phyloP scores from a whole-genome alignment of 2,113 vertebrate species.

The Panurus biarmicus region DNA sequence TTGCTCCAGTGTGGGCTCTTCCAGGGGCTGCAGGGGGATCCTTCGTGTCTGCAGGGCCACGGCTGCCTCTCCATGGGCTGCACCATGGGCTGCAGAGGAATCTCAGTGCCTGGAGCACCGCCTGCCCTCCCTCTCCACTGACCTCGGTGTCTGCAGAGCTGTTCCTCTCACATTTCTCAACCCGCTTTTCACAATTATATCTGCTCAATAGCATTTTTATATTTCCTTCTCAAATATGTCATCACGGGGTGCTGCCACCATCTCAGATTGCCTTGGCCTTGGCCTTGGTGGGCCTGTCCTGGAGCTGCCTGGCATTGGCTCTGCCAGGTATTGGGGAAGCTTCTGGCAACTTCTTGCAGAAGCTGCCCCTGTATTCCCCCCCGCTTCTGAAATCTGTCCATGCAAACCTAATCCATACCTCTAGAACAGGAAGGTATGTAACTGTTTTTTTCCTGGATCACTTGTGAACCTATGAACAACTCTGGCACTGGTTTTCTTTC shows the following conservation, averaged over 20 bases:
- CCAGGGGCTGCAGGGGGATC: not conserved
- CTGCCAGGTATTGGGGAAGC: not conserved
- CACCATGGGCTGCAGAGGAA: not conserved
- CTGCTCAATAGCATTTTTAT: not conserved
- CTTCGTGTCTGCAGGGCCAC: too few relatives aligned
- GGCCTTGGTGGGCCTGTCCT: not conserved
- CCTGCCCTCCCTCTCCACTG: not conserved
- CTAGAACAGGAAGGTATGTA: not conserved
- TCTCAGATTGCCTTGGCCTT: not conserved
- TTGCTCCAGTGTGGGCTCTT: not conserved
- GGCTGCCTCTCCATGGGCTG: not conserved
- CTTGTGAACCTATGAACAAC: not conserved
- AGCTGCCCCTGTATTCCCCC: not conserved
- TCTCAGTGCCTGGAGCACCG: not conserved
- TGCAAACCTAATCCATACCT: not conserved
- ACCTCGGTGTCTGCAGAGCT: not conserved
- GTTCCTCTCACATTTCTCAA: not conserved
- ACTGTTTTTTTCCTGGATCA: not conserved
- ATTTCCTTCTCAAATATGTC: not conserved
- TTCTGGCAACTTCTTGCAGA: not conserved
- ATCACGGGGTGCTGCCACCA: not conserved
- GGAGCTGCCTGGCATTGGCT: not conserved
- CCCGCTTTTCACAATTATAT: fast-evolving
- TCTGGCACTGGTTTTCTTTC: not conserved
- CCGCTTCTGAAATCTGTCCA: not conserved